Percentiles rank a stretch among this genome's conserved stretches.
These are phyloP conservation scores for Agonopterix subpropinquella DNA, from an alignment of 2,888 invertebrate genomes.

Conservation along the genomic window DNA sequence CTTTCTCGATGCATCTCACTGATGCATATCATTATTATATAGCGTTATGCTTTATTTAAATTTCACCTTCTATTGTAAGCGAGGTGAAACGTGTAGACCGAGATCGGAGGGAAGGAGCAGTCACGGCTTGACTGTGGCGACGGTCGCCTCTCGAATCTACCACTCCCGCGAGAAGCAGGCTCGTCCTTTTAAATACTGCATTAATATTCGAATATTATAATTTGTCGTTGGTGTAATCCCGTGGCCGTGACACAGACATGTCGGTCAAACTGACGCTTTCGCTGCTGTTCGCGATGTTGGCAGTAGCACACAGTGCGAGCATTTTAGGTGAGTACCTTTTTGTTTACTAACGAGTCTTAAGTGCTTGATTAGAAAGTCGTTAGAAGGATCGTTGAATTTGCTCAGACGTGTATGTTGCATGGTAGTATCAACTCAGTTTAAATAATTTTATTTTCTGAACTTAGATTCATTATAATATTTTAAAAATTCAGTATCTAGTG, in stretches of 20 bases:
- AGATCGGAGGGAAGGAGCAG: slow-evolving; percentile 68
- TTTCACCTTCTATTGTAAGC: slow-evolving; percentile 74
- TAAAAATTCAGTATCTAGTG: too few relatives aligned
- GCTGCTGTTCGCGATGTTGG: slow-evolving; percentile 39
- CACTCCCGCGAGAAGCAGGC: slow-evolving; percentile 13
- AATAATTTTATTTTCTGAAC: background rate
- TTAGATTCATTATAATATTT: background rate
- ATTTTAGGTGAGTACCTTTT: slow-evolving; percentile 63
- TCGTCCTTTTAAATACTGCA: slow-evolving; percentile 31
- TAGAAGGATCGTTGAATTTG: slow-evolving; percentile 11
- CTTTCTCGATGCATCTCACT: slow-evolving; percentile 66
- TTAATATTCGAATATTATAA: slow-evolving; percentile 34
- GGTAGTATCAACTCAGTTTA: background rate
- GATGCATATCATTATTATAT: slow-evolving; percentile 58
- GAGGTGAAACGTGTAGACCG: slow-evolving; percentile 62
- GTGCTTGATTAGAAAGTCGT: slow-evolving; percentile 26
- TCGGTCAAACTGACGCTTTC: slow-evolving; percentile 54
- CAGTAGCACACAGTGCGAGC: slow-evolving; percentile 46
- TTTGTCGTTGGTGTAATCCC: background rate
- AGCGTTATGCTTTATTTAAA: slow-evolving; percentile 71
- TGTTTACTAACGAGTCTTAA: slow-evolving; percentile 12
- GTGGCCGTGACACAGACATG: slow-evolving; percentile 38
- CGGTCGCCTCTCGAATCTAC: slow-evolving; percentile 46
- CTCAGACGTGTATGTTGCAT: slow-evolving; percentile 5
- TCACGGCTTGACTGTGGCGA: slow-evolving; percentile 51